A percentile compares a stretch with the other conserved stretches of the same genome.
Evolutionary conservation across 2,797 vertebrate species (phyloP).

Genomic region (Etheostoma nigrum): DNA sequence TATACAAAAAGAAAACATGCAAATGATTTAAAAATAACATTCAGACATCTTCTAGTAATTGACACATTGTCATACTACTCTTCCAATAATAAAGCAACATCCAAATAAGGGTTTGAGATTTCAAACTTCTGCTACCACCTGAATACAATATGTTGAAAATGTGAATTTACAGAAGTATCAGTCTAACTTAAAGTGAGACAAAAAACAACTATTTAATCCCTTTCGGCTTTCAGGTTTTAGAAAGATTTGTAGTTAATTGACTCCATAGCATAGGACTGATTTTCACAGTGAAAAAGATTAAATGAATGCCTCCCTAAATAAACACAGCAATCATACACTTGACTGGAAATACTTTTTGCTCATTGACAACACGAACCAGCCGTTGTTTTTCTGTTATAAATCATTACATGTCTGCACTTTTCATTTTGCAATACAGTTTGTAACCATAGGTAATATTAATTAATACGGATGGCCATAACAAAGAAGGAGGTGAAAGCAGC

Average conservation of each 20-base stretch:
- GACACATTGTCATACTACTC: background rate
- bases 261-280: slow-evolving; percentile 19
- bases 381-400: slow-evolving; percentile 76
- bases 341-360: slow-evolving; percentile 70
- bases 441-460: slow-evolving; percentile 51
- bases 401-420: slow-evolving; percentile 61
- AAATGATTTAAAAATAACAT: background rate
- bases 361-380: slow-evolving; percentile 65
- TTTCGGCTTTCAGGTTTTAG: slow-evolving; percentile 30
- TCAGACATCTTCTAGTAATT: background rate
- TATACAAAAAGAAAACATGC: background rate
- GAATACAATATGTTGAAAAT: background rate
- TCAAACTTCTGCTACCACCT: background rate
- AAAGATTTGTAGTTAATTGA: slow-evolving; percentile 42
- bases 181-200: slow-evolving; percentile 23
- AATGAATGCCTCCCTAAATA: slow-evolving; percentile 56
- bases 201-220: slow-evolving; percentile 9
- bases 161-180: background rate
- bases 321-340: slow-evolving; percentile 70
- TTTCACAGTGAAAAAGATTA: slow-evolving; percentile 55
- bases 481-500: slow-evolving; percentile 30
- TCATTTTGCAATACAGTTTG: slow-evolving; percentile 51
- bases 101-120: background rate
- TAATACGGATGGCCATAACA: slow-evolving; percentile 47
- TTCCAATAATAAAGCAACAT: background rate